Conservation (phyloP, 1,140 invertebrate genomes). For the Aphaenogaster rudis region DNA sequence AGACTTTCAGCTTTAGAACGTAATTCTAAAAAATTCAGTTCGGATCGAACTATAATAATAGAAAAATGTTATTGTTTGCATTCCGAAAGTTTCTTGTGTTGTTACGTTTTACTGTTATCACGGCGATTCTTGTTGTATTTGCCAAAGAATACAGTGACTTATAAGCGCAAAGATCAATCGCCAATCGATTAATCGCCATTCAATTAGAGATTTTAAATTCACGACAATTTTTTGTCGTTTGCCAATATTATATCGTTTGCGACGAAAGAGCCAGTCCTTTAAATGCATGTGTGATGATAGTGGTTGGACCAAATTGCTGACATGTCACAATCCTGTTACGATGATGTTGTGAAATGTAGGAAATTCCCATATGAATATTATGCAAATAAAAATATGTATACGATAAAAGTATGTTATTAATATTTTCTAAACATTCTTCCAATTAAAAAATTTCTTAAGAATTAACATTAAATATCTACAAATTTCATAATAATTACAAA, state of each 20-base stretch:
- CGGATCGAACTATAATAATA: constrained; percentile 28
- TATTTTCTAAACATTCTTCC: neutral
- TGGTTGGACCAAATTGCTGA: constrained; percentile 24
- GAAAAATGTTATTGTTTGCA: constrained; percentile 52
- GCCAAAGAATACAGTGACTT: constrained; percentile 63
- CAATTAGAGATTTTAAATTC: neutral
- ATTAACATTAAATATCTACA: neutral
- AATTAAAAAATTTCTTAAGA: neutral
- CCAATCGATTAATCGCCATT: constrained; percentile 24
- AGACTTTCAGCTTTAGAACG: neutral
- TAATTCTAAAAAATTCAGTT: constrained; percentile 43
- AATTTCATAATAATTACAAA: neutral
- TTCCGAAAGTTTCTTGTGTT: constrained; percentile 35
- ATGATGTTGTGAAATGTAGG: neutral
- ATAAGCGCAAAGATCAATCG: neutral
- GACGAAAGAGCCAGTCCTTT: neutral
- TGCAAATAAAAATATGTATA: constrained; percentile 48
- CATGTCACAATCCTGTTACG: constrained; percentile 21
- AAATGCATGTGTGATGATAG: constrained; percentile 12
- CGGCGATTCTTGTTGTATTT: constrained; percentile 59
- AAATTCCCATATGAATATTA: constrained; percentile 26
- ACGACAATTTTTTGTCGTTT: neutral
- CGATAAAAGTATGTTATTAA: neutral
- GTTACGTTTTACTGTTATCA: constrained; percentile 67
- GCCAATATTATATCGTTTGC: constrained; percentile 3